Evolutionary conservation across 2,113 vertebrate species (phyloP).

Genomic region (Takifugu flavidus): DNA sequence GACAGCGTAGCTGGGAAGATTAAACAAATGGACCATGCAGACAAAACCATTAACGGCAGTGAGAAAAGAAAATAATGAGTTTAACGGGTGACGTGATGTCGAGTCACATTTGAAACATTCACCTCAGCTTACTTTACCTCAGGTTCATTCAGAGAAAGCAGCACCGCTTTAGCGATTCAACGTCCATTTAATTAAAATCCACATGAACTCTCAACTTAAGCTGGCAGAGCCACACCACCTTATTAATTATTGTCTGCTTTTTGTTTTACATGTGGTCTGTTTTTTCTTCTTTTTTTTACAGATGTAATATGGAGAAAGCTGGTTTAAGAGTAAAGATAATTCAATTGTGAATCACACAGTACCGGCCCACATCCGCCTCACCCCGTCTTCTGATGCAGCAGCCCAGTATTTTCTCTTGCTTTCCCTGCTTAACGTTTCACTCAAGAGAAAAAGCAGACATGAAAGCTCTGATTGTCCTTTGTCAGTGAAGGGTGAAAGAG

Average conservation of each 20-base stretch:
- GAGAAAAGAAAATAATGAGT: conserved; percentile 49
- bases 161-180: no score
- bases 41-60: conserved; percentile 12
- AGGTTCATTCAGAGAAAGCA: no score
- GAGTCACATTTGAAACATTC: conserved; percentile 47
- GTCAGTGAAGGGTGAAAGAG: conserved; percentile 60
- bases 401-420: conserved; percentile 40
- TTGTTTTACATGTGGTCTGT: neutral
- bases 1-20: conserved; percentile 5
- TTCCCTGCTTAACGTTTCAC: conserved; percentile 38
- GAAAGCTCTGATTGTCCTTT: conserved; percentile 59
- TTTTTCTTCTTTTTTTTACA: neutral
- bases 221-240: no score
- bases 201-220: no score
- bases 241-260: no score
- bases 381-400: conserved; percentile 26
- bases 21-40: conserved; percentile 33
- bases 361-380: no score
- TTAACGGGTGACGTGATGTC: conserved; percentile 35
- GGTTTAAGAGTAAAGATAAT: neutral
- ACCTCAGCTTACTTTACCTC: conserved; percentile 17
- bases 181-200: no score
- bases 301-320: neutral
- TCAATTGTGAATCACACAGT: neutral
- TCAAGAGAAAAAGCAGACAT: conserved; percentile 23